phyloP scores from a whole-genome alignment of 2,888 invertebrate genomes.

The Eledona agricola region DNA sequence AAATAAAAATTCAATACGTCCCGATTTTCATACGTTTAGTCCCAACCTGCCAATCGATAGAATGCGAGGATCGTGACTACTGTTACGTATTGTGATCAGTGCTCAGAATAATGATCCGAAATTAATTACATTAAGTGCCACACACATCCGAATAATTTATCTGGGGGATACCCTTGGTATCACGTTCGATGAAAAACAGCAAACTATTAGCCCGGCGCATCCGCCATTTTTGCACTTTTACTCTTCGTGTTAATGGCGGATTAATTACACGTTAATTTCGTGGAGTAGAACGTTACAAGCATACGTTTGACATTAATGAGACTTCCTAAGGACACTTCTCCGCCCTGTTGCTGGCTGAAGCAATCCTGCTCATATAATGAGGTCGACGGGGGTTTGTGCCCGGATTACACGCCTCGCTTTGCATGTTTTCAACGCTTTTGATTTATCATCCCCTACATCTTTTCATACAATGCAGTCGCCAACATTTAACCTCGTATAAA shows the following conservation, averaged over 20 bases:
- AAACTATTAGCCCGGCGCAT: slow-evolving; percentile 4
- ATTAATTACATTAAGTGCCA: slow-evolving; percentile 20
- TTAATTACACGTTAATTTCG: slow-evolving; percentile 23
- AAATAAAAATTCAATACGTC: too few species aligned
- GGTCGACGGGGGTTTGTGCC: slow-evolving; percentile 13
- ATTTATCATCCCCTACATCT: slow-evolving; percentile 18
- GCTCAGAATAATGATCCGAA: slow-evolving; percentile 12
- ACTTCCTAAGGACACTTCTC: slow-evolving; percentile 20
- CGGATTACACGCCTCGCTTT: slow-evolving; percentile 20
- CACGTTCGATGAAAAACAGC: slow-evolving; percentile 18
- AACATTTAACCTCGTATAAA: background rate
- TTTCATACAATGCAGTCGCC: slow-evolving; percentile 2
- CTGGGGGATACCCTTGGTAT: slow-evolving; percentile 10
- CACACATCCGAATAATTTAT: slow-evolving; percentile 19
- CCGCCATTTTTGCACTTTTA: background rate
- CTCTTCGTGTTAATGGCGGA: slow-evolving; percentile 5
- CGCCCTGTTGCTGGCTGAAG: slow-evolving; percentile 21
- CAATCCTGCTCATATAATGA: slow-evolving; percentile 15
- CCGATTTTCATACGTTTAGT: too few species aligned
- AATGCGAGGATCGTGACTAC: slow-evolving; percentile 5
- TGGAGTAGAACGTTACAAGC: slow-evolving; percentile 5
- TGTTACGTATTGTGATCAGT: slow-evolving; percentile 12
- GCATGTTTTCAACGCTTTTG: slow-evolving; percentile 17
- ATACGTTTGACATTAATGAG: slow-evolving; percentile 25
- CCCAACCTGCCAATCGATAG: too few species aligned